Percentiles rank a stretch among this genome's conserved stretches.
phyloP scores from a whole-genome alignment of 2,113 vertebrate genomes.

The Triplophysa dalaica region DNA sequence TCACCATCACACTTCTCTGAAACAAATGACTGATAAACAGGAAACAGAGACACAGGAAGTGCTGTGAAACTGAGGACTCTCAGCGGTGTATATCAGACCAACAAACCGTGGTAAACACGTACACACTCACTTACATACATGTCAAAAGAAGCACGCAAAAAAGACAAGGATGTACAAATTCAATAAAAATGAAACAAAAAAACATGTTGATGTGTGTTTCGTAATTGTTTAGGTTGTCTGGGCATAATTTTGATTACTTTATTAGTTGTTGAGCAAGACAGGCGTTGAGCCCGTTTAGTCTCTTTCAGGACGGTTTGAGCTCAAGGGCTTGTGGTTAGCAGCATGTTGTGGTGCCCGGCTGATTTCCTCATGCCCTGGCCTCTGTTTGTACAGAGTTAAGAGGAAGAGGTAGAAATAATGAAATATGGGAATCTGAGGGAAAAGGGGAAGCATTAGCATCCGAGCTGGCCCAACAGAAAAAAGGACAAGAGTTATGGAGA shows the following conservation, averaged over 20 bases:
- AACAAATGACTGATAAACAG: slow-evolving; percentile 79
- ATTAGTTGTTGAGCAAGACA: not conserved
- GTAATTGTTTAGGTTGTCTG: not conserved
- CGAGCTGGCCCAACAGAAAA: slow-evolving; percentile 85
- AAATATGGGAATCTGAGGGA: slow-evolving; percentile 92
- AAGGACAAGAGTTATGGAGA: slow-evolving; percentile 89
- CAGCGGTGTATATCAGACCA: slow-evolving; percentile 64
- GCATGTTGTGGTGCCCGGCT: slow-evolving; percentile 77
- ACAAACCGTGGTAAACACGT: slow-evolving; percentile 58
- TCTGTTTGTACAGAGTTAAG: slow-evolving; percentile 80
- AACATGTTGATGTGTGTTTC: not conserved
- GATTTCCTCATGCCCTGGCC: slow-evolving; percentile 84
- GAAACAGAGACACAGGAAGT: slow-evolving; percentile 80
- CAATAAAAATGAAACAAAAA: slow-evolving; percentile 24
- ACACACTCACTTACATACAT: slow-evolving; percentile 25
- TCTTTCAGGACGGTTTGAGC: slow-evolving; percentile 8
- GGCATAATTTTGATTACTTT: not conserved
- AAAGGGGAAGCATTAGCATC: slow-evolving; percentile 89
- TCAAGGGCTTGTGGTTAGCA: slow-evolving; percentile 71
- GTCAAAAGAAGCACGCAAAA: not conserved
- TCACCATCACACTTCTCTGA: slow-evolving; percentile 71
- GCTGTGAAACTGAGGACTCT: slow-evolving; percentile 72
- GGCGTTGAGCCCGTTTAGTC: too few relatives aligned
- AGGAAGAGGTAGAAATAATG: slow-evolving; percentile 91
- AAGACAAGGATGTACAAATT: not conserved